Percentiles rank a stretch among this genome's conserved stretches.
These are phyloP conservation scores for Neodontobutis hainanensis DNA, from an alignment of 2,113 vertebrate species.

Conservation along the genomic window DNA sequence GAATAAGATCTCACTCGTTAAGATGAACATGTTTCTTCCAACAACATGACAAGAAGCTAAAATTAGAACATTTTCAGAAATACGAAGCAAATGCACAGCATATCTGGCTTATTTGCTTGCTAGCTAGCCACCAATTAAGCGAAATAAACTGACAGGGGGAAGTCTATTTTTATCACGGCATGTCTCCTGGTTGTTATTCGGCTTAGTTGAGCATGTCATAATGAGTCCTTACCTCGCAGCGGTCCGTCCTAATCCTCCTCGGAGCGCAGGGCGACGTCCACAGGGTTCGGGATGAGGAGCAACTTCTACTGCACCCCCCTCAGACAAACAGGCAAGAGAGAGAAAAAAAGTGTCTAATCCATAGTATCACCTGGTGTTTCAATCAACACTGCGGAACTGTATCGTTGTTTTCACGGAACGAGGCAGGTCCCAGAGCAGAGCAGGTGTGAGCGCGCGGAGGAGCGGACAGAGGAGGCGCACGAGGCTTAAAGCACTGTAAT, in stretches of 20 bases:
- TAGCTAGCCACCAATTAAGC: not conserved
- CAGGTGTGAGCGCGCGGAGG: slow-evolving; percentile 53
- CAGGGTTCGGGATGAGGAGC: slow-evolving; percentile 21
- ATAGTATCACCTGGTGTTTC: not conserved
- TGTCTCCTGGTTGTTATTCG: not conserved
- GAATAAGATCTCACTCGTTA: no score
- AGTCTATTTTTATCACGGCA: slow-evolving; percentile 1
- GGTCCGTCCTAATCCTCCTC: slow-evolving; percentile 54
- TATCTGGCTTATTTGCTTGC: not conserved
- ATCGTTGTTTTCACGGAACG: slow-evolving; percentile 1
- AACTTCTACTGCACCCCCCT: slow-evolving; percentile 52
- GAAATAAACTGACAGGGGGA: slow-evolving; percentile 6
- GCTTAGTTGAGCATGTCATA: not conserved
- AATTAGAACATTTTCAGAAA: no score
- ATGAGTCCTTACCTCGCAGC: slow-evolving; percentile 56
- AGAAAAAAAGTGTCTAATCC: slow-evolving; percentile 40
- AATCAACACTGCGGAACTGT: not conserved
- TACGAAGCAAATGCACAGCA: not conserved
- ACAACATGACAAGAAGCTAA: not conserved
- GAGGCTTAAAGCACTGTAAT: slow-evolving; percentile 49
- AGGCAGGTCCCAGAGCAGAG: slow-evolving; percentile 30
- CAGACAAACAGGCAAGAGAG: not conserved
- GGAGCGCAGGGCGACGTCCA: slow-evolving; percentile 45
- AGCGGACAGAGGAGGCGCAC: slow-evolving; percentile 21
- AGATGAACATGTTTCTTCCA: not conserved